phyloP scores from a whole-genome alignment of 1,140 invertebrate genomes.

The Zaprionus capensis region DNA sequence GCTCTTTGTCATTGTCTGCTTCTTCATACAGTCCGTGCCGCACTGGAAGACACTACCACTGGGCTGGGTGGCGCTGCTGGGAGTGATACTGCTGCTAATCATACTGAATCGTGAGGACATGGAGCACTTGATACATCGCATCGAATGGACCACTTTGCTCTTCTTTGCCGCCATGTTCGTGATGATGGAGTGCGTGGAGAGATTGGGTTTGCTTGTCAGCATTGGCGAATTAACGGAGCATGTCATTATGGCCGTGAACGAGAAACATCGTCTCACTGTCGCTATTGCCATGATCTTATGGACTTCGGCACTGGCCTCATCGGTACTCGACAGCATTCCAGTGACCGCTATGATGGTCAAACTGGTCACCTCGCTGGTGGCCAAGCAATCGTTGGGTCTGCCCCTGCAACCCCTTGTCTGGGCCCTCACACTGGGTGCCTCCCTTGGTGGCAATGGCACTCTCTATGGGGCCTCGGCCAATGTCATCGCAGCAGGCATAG shows the following conservation, averaged over 20 bases:
- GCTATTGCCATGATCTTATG: constrained; percentile 90
- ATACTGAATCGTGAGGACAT: constrained; percentile 88
- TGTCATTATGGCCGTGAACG: constrained; percentile 87
- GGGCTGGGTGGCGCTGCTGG: constrained; percentile 91
- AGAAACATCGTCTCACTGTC: constrained; percentile 87
- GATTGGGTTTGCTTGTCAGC: constrained; percentile 89
- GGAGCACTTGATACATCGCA: constrained; percentile 89
- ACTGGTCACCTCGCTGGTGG: constrained; percentile 87
- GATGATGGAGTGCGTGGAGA: constrained; percentile 91
- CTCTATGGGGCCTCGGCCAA: constrained; percentile 92
- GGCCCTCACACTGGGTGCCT: constrained; percentile 91
- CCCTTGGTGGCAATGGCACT: constrained; percentile 92
- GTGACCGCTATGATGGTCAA: constrained; percentile 93
- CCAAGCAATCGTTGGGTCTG: constrained; percentile 87
- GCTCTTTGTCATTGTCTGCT: constrained; percentile 88
- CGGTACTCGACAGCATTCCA: constrained; percentile 93
- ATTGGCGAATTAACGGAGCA: constrained; percentile 89
- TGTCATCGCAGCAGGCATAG: constrained; percentile 92
- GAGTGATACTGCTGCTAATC: constrained; percentile 88
- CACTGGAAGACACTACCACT: constrained; percentile 87
- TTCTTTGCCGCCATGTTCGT: constrained; percentile 93
- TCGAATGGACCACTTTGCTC: constrained; percentile 92
- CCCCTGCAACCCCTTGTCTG: constrained; percentile 90
- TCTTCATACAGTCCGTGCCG: constrained; percentile 90
- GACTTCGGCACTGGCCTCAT: constrained; percentile 91